Conservation (phyloP, 1,140 invertebrate genomes). For the Sesamia nonagrioides region DNA sequence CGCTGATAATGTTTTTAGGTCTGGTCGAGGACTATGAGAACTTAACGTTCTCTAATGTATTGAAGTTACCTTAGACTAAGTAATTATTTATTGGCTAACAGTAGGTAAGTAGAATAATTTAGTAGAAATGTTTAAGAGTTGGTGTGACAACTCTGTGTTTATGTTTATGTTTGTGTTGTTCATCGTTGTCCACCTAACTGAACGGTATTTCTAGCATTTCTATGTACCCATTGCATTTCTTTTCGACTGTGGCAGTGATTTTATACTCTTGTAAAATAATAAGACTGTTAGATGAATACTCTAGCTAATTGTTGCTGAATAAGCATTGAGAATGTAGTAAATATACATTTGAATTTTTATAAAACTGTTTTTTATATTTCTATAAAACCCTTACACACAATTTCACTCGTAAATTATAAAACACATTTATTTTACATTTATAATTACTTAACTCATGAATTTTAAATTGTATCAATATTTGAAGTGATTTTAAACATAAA, state of each 20-base stretch:
- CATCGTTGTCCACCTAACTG: constrained; percentile 41
- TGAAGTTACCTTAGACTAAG: constrained; percentile 84
- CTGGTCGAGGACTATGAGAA: constrained; percentile 63
- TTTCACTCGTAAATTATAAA: background rate
- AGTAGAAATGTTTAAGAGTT: constrained; percentile 52
- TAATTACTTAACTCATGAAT: background rate
- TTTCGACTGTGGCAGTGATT: constrained; percentile 68
- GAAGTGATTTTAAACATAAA: background rate
- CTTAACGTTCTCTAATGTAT: constrained; percentile 75
- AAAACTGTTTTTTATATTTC: constrained; percentile 59
- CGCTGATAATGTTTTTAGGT: constrained; percentile 60
- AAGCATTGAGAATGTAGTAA: constrained; percentile 67
- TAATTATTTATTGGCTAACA: constrained; percentile 84
- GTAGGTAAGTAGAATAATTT: constrained; percentile 66
- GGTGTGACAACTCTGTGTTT: constrained; percentile 26
- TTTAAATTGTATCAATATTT: constrained; percentile 1
- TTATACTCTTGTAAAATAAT: constrained; percentile 85
- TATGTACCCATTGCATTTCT: constrained; percentile 80
- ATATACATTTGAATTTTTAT: constrained; percentile 69
- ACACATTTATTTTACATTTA: background rate
- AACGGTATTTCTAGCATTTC: constrained; percentile 65
- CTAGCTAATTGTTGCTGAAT: constrained; percentile 79
- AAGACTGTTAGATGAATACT: constrained; percentile 86
- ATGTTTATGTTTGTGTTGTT: constrained; percentile 57
- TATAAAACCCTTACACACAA: constrained; percentile 27